Evolutionary conservation across 2,797 vertebrate genomes (phyloP), one percentile per base, ranked within the genome.

Genomic region (Phylloscopus collybita): DNA sequence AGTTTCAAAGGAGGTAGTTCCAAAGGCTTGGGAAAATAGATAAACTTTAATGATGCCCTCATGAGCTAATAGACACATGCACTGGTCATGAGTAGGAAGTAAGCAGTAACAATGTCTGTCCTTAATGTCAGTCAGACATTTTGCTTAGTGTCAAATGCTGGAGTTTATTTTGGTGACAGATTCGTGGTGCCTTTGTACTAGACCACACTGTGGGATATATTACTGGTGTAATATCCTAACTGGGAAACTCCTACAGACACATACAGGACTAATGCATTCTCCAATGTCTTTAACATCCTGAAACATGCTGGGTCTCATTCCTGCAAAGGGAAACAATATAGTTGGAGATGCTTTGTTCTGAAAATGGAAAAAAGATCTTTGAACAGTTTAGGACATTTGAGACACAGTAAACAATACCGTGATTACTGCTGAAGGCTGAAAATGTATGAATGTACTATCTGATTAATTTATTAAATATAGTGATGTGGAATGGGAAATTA

Each of bases 1-100:
- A 75, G 6, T 91, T 90, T 92, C 86, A 72, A 62, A 83, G 73
- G 51, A 72, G 38, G 47, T 36, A 79, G 30, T 75, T 90, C 59
- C 36, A 88, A 81, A 81, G 47, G 44, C 32, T 96, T 76, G 84
- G 45, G 66, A 78, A 91, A 95, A 47, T 10, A 88, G 57, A 62
- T 90, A 83, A 93, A 61, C 17, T 74, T 65, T 83, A 86, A 86
- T 62, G 72, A 78, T 61, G 42, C 54, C 32, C 53, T 74, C 65
- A 86, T 1, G 4, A 91, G 38, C 61, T 78, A 47, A 70, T 11
- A 86, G 59, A 40, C 11, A 9, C 53, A 53, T 9, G 27, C 15
- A 32, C 40, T 64, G 70, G 10, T 62, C 49, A 6, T 18, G 22
- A 78, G 36, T 27, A 84, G 40, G 71, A 75, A 81, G 66, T 0